These are phyloP conservation scores for Horisme vitalbata DNA, from an alignment of 2,888 invertebrate species.

Conservation along the genomic window DNA sequence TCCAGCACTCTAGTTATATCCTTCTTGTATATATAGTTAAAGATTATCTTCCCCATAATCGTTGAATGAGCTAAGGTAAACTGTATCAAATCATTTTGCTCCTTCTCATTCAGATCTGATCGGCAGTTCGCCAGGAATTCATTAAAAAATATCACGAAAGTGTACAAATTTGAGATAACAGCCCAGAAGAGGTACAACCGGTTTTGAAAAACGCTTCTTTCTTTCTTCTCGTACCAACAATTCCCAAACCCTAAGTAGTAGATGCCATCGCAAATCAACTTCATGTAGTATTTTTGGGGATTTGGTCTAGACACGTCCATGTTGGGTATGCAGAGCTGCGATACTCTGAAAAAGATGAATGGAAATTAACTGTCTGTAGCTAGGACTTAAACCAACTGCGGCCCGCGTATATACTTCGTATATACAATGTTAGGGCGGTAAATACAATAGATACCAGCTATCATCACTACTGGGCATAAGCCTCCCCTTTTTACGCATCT, in stretches of 20 bases:
- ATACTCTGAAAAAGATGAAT: background rate
- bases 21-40: slow-evolving; percentile 42
- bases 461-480: too few relatives aligned
- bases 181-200: slow-evolving; percentile 44
- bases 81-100: slow-evolving; percentile 49
- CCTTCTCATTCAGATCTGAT: slow-evolving; percentile 46
- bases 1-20: slow-evolving; percentile 43
- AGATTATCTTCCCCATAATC: slow-evolving; percentile 45
- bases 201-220: slow-evolving; percentile 14
- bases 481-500: too few relatives aligned
- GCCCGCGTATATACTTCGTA: too few relatives aligned
- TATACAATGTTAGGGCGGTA: too few relatives aligned
- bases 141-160: slow-evolving; percentile 39
- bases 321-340: slow-evolving; percentile 6
- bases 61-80: slow-evolving; percentile 49
- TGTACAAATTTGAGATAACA: slow-evolving; percentile 42
- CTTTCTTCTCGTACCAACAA: slow-evolving; percentile 49
- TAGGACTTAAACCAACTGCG: too few relatives aligned
- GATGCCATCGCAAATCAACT: slow-evolving; percentile 43
- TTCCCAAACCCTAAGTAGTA: slow-evolving; percentile 50
- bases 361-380: too few relatives aligned
- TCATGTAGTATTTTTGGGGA: slow-evolving; percentile 50
- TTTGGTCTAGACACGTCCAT: slow-evolving; percentile 28
- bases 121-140: slow-evolving; percentile 45
- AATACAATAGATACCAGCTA: too few relatives aligned